Percentiles rank a stretch among this genome's conserved stretches.
phyloP scores from a whole-genome alignment of 1,140 invertebrate genomes.

The Bombus balteatus region DNA sequence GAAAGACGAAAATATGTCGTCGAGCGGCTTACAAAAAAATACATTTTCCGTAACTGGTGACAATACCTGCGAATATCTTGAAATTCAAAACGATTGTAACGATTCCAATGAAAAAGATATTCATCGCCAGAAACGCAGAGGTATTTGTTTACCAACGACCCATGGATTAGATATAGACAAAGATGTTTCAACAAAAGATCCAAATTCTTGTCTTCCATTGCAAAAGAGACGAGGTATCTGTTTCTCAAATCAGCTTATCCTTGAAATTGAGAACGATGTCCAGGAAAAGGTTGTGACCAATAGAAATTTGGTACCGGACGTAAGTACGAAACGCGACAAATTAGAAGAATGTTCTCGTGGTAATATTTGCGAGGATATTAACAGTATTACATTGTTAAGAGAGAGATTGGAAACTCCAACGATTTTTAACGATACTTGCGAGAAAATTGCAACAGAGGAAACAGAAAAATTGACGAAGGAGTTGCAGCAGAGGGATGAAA shows the following conservation, averaged over 20 bases:
- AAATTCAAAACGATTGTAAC: slow-evolving; percentile 17
- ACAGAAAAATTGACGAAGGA: slow-evolving; percentile 58
- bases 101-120: slow-evolving; percentile 20
- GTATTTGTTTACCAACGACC: slow-evolving; percentile 82
- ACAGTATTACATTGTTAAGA: slow-evolving; percentile 55
- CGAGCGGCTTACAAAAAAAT: neutral
- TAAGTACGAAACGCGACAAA: neutral
- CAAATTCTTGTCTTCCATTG: slow-evolving; percentile 49
- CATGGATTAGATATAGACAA: slow-evolving; percentile 69
- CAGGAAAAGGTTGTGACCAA: neutral
- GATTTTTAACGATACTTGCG: slow-evolving; percentile 40
- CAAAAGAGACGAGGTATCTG: slow-evolving; percentile 75
- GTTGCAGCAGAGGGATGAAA: slow-evolving; percentile 77
- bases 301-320: neutral
- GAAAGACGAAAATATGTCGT: neutral
- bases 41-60: neutral
- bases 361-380: slow-evolving; percentile 31
- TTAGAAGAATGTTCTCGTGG: slow-evolving; percentile 3
- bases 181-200: neutral
- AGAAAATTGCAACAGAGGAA: slow-evolving; percentile 38
- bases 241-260: slow-evolving; percentile 70
- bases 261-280: slow-evolving; percentile 55
- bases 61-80: neutral
- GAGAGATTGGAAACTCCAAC: slow-evolving; percentile 64
- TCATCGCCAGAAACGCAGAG: slow-evolving; percentile 83